A percentile compares a stretch with the other conserved stretches of the same genome.
These are phyloP conservation scores for Carcharodon carcharias DNA, from an alignment of 2,797 vertebrate genomes.

Conservation along the genomic window DNA sequence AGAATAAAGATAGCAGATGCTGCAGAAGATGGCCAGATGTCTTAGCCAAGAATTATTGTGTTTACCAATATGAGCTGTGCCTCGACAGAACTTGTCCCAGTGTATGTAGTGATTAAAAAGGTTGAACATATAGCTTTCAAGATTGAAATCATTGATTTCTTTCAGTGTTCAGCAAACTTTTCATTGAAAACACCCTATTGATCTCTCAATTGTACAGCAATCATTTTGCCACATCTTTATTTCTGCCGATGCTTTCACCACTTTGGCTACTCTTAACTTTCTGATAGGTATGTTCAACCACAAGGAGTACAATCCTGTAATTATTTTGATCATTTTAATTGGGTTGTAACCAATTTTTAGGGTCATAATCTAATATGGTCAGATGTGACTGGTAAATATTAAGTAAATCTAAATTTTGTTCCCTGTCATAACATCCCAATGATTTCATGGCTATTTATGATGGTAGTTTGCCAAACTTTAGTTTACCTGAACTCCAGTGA, in stretches of 20 bases:
- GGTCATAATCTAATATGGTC: background rate
- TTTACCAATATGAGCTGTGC: background rate
- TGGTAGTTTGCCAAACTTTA: background rate
- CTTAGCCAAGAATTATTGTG: background rate
- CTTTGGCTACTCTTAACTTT: background rate
- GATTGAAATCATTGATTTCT: background rate
- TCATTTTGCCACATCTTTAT: background rate
- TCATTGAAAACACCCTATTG: background rate
- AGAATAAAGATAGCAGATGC: constrained; percentile 39
- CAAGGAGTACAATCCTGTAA: background rate
- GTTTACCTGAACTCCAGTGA: background rate
- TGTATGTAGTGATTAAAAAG: background rate
- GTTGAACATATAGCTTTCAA: background rate
- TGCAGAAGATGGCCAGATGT: background rate
- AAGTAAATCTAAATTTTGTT: background rate
- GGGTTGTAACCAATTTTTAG: background rate
- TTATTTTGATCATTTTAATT: background rate
- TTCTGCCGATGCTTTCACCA: background rate
- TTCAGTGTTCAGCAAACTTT: background rate
- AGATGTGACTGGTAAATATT: background rate
- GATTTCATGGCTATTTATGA: background rate
- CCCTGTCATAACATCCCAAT: background rate
- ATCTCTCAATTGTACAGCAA: background rate
- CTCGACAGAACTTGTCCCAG: background rate
- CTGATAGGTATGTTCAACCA: background rate